Conservation (phyloP, 2,113 vertebrate species). For the Thunnus thynnus region DNA sequence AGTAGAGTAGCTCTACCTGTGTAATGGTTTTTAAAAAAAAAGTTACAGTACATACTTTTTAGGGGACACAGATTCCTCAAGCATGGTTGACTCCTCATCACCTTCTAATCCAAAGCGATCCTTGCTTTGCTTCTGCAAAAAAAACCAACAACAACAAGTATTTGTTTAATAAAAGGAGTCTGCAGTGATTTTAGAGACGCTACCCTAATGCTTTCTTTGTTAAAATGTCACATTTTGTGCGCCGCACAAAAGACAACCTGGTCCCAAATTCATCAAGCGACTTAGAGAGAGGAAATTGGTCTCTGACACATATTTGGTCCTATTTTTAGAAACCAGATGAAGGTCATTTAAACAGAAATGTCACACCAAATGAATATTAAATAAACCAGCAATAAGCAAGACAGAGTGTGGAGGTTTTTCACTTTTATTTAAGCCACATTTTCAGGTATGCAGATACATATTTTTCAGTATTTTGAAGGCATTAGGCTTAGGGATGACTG, state of each 20-base stretch:
- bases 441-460: neutral
- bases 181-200: neutral
- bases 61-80: constrained; percentile 97
- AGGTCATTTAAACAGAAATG: neutral
- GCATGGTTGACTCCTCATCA: constrained; percentile 98
- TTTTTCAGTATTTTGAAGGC: neutral
- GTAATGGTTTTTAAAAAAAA: neutral
- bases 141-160: neutral
- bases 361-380: neutral
- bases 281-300: neutral
- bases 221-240: neutral
- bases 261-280: neutral
- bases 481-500: neutral
- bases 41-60: constrained; percentile 90
- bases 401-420: too few relatives aligned
- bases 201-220: neutral
- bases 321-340: neutral
- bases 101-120: constrained; percentile 98
- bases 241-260: neutral
- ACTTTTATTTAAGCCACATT: too few relatives aligned
- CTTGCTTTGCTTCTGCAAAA: constrained; percentile 96
- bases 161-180: neutral
- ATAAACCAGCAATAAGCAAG: neutral
- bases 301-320: neutral
- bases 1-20: too few relatives aligned